Percentiles rank a stretch among this genome's conserved stretches.
Evolutionary conservation across 2,888 invertebrate genomes (phyloP).

Genomic region (Volucella zonaria): DNA sequence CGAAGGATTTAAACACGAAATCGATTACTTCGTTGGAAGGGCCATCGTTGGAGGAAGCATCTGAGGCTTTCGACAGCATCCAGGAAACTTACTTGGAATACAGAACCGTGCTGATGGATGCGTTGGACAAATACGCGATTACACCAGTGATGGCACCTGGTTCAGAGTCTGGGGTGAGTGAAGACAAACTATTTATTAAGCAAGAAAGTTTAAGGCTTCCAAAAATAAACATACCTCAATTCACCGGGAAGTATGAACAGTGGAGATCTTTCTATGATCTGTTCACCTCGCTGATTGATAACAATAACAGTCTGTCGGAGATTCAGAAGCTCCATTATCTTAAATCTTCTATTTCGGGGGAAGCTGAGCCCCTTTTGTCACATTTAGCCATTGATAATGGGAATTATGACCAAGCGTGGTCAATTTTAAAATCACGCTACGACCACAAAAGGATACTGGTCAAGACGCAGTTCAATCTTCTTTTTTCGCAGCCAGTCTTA

Average conservation of each 20-base stretch:
- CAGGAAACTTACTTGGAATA: not conserved
- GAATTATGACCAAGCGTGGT: not conserved
- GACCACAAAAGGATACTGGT: slow-evolving; percentile 8
- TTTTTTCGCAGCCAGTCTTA: slow-evolving; percentile 2
- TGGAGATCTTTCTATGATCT: slow-evolving; percentile 2
- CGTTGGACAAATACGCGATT: not conserved
- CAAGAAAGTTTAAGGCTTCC: not conserved
- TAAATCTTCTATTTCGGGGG: not conserved
- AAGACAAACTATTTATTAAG: not conserved
- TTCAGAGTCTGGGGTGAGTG: not conserved
- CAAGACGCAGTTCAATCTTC: not conserved
- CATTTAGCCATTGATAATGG: slow-evolving; percentile 3
- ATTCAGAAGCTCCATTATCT: slow-evolving; percentile 6
- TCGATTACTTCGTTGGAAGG: not conserved
- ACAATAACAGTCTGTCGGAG: not conserved
- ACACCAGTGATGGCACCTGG: not conserved
- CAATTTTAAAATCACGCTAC: not conserved
- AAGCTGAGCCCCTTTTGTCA: not conserved
- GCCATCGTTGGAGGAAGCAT: not conserved
- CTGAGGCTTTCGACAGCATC: not conserved
- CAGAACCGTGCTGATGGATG: not conserved
- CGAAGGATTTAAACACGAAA: not conserved
- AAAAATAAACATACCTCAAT: slow-evolving; percentile 4
- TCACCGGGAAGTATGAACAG: not conserved
- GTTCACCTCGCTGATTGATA: not conserved